Evolutionary conservation across 2,113 vertebrate genomes (phyloP).

Genomic region (Marcusenius ussheri): DNA sequence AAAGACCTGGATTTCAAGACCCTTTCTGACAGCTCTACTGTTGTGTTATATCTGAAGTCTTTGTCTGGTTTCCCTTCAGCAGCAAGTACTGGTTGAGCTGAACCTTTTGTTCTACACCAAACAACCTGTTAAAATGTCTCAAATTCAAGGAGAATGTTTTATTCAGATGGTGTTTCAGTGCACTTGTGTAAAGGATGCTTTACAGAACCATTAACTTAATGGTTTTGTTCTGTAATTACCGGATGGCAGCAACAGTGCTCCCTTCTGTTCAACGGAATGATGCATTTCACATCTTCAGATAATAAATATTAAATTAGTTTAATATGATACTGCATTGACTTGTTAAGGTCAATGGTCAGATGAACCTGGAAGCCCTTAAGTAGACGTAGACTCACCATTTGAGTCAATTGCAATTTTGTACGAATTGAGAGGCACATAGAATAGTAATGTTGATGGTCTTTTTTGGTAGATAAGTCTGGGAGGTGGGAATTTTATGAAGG

Average conservation of each 20-base stretch:
- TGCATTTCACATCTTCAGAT: not conserved
- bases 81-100: not conserved
- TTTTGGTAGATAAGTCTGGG: not conserved
- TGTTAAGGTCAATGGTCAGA: not conserved
- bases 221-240: slow-evolving; percentile 2
- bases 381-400: not conserved
- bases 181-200: not conserved
- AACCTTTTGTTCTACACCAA: not conserved
- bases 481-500: not conserved
- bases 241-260: not conserved
- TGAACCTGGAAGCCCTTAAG: not conserved
- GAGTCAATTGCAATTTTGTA: not conserved
- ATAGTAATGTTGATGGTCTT: not conserved
- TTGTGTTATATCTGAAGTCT: not conserved
- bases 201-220: slow-evolving; percentile 5
- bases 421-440: not conserved
- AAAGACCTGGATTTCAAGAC: not conserved
- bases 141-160: slow-evolving; percentile 9
- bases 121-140: slow-evolving; percentile 6
- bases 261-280: not conserved
- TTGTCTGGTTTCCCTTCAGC: not conserved
- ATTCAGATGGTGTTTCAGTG: slow-evolving; percentile 4
- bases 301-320: slow-evolving; percentile 2
- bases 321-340: not conserved
- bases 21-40: not conserved